These are phyloP conservation scores for Heteropelma amictum DNA, from an alignment of 2,888 invertebrate species.

Conservation along the genomic window DNA sequence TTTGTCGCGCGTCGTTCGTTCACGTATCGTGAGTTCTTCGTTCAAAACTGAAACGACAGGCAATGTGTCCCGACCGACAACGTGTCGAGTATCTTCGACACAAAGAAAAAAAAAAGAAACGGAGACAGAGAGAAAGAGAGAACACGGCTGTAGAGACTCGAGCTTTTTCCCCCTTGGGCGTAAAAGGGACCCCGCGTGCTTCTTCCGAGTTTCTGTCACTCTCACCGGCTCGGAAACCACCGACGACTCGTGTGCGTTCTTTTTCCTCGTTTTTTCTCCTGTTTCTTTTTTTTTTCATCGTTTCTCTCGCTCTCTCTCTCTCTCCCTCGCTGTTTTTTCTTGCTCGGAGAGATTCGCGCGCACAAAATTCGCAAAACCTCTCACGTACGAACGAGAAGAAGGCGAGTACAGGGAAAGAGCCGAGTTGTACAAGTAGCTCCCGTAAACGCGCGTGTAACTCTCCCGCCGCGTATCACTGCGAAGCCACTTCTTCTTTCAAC, in stretches of 20 bases:
- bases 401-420: neutral
- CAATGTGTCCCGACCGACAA: neutral
- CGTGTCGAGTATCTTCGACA: constrained; percentile 13
- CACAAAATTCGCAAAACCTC: constrained; percentile 44
- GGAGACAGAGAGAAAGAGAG: constrained; percentile 8
- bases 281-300: neutral
- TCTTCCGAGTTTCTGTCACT: constrained; percentile 1
- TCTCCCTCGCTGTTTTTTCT: neutral
- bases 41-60: no score
- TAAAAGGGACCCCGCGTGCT: constrained; percentile 15
- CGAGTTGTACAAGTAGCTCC: constrained; percentile 17
- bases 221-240: constrained; percentile 25
- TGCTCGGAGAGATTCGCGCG: constrained; percentile 2
- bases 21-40: neutral
- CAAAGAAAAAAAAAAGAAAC: constrained; percentile 7
- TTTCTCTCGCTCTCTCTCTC: neutral
- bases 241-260: neutral
- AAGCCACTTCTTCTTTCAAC: constrained; percentile 30
- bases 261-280: neutral
- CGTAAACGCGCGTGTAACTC: constrained; percentile 16
- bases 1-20: neutral
- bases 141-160: constrained; percentile 14
- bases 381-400: constrained; percentile 22
- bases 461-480: constrained; percentile 5
- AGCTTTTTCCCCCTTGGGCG: constrained; percentile 27